Evolutionary conservation across 2,113 vertebrate species (phyloP), one percentile per base, ranked within the genome.

Genomic region (Puntigrus tetrazona): DNA sequence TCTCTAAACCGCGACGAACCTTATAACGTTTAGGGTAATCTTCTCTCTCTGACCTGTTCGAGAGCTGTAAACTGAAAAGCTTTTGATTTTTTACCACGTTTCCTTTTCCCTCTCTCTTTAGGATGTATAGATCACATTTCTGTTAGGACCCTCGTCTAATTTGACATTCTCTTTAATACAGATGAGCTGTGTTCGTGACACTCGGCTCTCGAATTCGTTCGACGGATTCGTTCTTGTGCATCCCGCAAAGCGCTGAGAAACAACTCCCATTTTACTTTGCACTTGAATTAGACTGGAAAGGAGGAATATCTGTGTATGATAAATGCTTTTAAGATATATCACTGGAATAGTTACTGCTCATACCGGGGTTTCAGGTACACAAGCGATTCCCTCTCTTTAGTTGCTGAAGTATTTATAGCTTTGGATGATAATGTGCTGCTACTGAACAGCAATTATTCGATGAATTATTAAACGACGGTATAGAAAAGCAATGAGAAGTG

Each of bases 371-470:
- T 86, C 45, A 57, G 52, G 59, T 76, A 55, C 73, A 81, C 74
- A 81, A 72, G 82, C 73, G 47, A 50, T 81, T 55, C 73, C 20
- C 63, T 77, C 65, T 36, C 81, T 61, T 69, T 34, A 18, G 45
- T 72, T 84, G 76, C 83, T 83, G 84, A 87, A 73, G 55, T 89
- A 76, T 82, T 85, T 87, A 85, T 85, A 86, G 83, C 83, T 82
- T 83, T 82, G 84, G 72, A 84, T 75, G 73, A 81, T 87, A 78
- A 89, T 78, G 84, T 87, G 85, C 72, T 84, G 84, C 88, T 87
- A 87, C 86, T 86, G 84, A 87, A 87, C 83, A 87, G 84, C 88
- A 83, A 87, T 83, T 85, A 87, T 45, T 81, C 74, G 75, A 63
- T 88, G 83, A 87, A 87, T 88, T 87, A 88, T 87, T 87, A 77